Evolutionary conservation across 2,797 vertebrate genomes (phyloP), one percentile per base, ranked within the genome.

Genomic region (Cyprinodon diabolis): DNA sequence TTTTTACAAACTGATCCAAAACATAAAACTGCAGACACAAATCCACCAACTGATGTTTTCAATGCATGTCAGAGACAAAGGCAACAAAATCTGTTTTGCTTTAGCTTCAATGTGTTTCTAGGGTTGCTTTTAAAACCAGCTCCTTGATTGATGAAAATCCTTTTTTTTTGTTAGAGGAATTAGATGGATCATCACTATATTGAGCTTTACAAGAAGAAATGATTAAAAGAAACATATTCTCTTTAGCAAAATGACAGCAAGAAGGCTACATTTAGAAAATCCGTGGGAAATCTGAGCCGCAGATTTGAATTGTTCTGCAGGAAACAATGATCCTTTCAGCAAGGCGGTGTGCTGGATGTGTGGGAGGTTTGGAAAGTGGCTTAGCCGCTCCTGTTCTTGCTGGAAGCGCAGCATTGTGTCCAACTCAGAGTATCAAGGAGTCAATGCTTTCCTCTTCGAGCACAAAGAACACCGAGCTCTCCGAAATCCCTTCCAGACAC

Each of bases 281-380:
- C 76, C 45, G 81, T 85, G 89, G 82, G 82, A 89, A 90, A 86
- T 82, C 6, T 30, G 81, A 84, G 82, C 84, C 63, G 79, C 75
- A 87, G 88, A 86, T 90, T 89, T 83, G 88, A 90, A 89, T 90
- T 87, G 87, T 93, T 47, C 6, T 78, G 80, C 76, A 47, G 81
- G 86, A 91, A 91, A 91, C 87, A 92, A 91, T 90, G 86, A 79
- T 72, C 82, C 93, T 90, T 93, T 87, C 91, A 84, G 85, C 86
- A 77, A 4, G 81, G 80, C 73, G 35, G 79, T 79, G 76, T 73
- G 58, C 84, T 67, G 80, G 72, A 80, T 78, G 86, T 89, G 91
- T 91, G 90, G 91, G 91, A 84, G 90, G 90, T 86, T 93, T 83
- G 82, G 49, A 82, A 43, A 85, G 85, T 85, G 88, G 89, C 84